These are phyloP conservation scores for Perodicticus potto DNA, from an alignment of 2,797 vertebrate species.

Conservation along the genomic window DNA sequence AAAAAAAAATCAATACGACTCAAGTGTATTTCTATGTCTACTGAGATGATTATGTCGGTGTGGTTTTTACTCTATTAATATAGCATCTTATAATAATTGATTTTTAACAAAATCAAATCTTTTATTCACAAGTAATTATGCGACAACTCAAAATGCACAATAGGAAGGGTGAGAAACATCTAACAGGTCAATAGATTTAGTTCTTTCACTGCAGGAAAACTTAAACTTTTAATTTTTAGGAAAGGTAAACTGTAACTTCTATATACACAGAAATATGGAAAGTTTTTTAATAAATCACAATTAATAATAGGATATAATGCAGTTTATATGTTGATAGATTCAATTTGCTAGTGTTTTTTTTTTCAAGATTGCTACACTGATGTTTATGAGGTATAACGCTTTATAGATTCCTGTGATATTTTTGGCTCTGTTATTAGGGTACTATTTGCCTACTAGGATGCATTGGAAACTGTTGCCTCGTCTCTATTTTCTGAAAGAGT, in stretches of 20 bases:
- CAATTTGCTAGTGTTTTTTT: neutral
- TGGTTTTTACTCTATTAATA: neutral
- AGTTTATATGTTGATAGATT: neutral
- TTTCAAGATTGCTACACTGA: neutral
- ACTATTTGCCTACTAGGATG: neutral
- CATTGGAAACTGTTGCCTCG: neutral
- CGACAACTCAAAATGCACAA: too few relatives aligned
- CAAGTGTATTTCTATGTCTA: neutral
- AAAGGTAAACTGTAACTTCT: too few relatives aligned
- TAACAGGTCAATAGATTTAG: too few relatives aligned
- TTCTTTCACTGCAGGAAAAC: too few relatives aligned
- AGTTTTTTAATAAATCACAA: neutral
- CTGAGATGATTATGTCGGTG: neutral
- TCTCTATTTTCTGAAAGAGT: neutral
- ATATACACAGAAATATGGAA: too few relatives aligned
- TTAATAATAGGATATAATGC: neutral
- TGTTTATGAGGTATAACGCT: neutral
- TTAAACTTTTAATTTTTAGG: too few relatives aligned
- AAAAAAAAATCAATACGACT: neutral
- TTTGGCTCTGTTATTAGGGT: neutral
- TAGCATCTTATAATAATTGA: neutral
- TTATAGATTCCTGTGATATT: neutral
- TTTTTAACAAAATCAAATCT: neutral
- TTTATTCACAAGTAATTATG: too few relatives aligned
- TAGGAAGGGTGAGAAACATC: too few relatives aligned